Evolutionary conservation across 2,113 vertebrate species (phyloP), one percentile per base, ranked within the genome.

Genomic region (Bothrops jararaca): DNA sequence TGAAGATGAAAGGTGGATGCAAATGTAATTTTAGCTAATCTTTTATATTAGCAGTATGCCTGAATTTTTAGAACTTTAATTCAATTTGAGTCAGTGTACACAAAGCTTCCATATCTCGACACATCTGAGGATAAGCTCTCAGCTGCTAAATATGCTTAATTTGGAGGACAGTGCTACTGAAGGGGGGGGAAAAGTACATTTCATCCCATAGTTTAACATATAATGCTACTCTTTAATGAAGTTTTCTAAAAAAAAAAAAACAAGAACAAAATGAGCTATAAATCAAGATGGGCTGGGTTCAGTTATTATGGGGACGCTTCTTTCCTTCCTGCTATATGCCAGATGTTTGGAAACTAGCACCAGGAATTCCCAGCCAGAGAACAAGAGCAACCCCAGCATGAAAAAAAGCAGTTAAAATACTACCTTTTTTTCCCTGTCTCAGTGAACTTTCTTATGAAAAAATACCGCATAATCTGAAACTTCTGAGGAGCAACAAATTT

Each of bases 351-450:
- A 15, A 20, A 80, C 34, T 23, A 80, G 7, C 34, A 22, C 34
- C 74, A 80, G 22, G 34, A 42, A 80, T 42, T 80, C 74, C 34
- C 74, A 39, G 69, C 2, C 69, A 80, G 7, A 80, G 7, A 34
- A 86, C 3, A 18, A 23, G 1, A n/a, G 92, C 4, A 85, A 80
- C 6, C 57, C 26, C 94, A 13, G 58, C 86, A 56, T 94, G 48
- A 90, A 94, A 95, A 95, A 89, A 93, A 95, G 29, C 48, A 90
- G 26, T 93, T 60, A 95, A 94, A 96, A 94, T 48, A 93, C 86
- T 89, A 91, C 94, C 54, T 91, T 29, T 94, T 90, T 92, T 58
- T 23, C 5, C 92, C 52, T 93, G 80, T 60, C 91, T 90, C 29
- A 91, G 80, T n/a, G 54, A 88, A 92, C 88, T 93, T 92, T 93